Evolutionary conservation across 2,113 vertebrate genomes (phyloP).

Genomic region (Crocuta crocuta): DNA sequence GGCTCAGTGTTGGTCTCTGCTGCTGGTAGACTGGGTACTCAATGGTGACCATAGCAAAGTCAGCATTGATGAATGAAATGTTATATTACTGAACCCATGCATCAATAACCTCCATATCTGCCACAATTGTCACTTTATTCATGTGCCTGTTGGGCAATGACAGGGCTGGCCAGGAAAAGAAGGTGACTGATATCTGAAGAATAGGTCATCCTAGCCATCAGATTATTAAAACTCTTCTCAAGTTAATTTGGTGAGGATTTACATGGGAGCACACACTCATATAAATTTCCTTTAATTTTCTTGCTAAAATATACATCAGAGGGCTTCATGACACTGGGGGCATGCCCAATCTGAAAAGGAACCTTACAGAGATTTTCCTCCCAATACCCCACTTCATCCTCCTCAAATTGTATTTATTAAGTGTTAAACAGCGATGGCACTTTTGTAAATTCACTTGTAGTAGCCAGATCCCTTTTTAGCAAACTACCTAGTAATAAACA

Average conservation of each 20-base stretch:
- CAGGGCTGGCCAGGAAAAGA: neutral
- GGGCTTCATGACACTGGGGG: neutral
- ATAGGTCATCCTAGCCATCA: neutral
- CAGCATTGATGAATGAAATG: neutral
- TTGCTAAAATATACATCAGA: neutral
- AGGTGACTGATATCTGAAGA: neutral
- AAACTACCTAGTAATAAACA: constrained; percentile 10
- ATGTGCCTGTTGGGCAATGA: neutral
- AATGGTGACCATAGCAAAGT: neutral
- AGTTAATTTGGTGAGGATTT: neutral
- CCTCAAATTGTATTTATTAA: neutral
- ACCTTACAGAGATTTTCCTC: neutral
- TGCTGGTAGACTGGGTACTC: neutral
- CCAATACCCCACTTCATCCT: neutral
- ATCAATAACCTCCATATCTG: neutral
- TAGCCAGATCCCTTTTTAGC: neutral
- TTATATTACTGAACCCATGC: neutral
- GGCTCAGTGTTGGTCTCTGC: neutral
- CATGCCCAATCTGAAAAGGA: neutral
- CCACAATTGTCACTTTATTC: neutral
- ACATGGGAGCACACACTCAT: neutral
- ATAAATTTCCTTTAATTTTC: constrained; percentile 22
- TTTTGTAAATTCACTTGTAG: neutral
- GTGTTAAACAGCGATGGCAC: neutral
- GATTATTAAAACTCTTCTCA: neutral